These are phyloP conservation scores for Aspidiotus destructor DNA, from an alignment of 2,888 invertebrate genomes.

Conservation along the genomic window DNA sequence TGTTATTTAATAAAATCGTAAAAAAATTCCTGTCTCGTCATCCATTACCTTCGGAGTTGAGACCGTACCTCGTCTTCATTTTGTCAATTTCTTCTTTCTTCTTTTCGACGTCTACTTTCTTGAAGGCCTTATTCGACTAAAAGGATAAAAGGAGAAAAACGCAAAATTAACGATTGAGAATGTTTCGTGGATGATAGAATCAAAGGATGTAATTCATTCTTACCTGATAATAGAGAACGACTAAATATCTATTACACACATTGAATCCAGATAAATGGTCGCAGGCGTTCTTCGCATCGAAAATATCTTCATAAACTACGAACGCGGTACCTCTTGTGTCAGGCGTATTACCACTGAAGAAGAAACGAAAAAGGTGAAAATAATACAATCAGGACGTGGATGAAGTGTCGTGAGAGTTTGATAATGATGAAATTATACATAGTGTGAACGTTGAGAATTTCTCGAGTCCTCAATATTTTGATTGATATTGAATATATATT, in stretches of 20 bases:
- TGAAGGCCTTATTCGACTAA: constrained; percentile 84
- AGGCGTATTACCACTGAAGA: constrained; percentile 84
- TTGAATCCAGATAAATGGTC: constrained; percentile 98
- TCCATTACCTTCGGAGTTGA: too few relatives aligned
- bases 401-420: neutral
- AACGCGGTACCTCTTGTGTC: constrained; percentile 98
- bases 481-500: neutral
- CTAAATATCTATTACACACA: constrained; percentile 95
- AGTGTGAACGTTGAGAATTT: neutral
- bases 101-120: constrained; percentile 88
- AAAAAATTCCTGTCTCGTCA: too few relatives aligned
- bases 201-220: neutral
- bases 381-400: too few relatives aligned
- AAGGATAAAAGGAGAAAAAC: constrained; percentile 9
- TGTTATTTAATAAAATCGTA: too few relatives aligned
- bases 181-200: neutral
- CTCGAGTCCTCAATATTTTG: neutral
- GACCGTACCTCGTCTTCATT: constrained; percentile 86
- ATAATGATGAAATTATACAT: neutral
- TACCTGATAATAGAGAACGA: constrained; percentile 94
- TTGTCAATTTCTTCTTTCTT: constrained; percentile 92
- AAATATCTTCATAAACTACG: constrained; percentile 99
- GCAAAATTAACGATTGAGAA: constrained; percentile 20
- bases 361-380: neutral
- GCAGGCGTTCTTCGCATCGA: constrained; percentile 99